A percentile compares a stretch with the other conserved stretches of the same genome.
phyloP scores from a whole-genome alignment of 1,140 invertebrate genomes.

The Tetramorium alpestre region DNA sequence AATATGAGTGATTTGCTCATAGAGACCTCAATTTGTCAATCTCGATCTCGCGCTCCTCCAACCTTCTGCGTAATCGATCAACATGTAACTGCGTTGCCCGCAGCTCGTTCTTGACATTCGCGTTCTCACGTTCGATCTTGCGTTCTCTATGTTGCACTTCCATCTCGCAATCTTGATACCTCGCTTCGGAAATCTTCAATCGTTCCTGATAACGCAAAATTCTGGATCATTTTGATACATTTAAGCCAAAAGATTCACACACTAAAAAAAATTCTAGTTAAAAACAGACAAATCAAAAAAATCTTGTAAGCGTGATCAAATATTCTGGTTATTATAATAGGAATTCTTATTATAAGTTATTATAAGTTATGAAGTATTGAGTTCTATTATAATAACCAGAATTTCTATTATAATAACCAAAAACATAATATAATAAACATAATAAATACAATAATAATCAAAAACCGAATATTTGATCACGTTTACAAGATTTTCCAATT shows the following conservation, averaged over 20 bases:
- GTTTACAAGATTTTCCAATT: too few relatives aligned
- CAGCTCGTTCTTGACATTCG: slow-evolving; percentile 74
- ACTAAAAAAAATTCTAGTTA: too few relatives aligned
- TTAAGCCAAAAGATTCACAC: not conserved
- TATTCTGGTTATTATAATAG: too few relatives aligned
- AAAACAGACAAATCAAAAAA: too few relatives aligned
- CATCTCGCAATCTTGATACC: slow-evolving; percentile 71
- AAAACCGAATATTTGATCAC: too few relatives aligned
- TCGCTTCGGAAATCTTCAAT: slow-evolving; percentile 70
- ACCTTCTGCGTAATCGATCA: slow-evolving; percentile 67
- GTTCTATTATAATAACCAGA: too few relatives aligned
- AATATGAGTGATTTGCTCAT: not conserved
- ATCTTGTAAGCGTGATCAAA: too few relatives aligned
- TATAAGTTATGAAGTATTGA: too few relatives aligned
- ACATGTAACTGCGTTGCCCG: slow-evolving; percentile 68
- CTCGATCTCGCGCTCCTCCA: slow-evolving; percentile 78
- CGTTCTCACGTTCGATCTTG: slow-evolving; percentile 71
- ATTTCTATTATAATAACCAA: too few relatives aligned
- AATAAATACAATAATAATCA: too few relatives aligned
- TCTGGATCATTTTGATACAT: not conserved
- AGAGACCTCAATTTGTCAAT: slow-evolving; percentile 75
- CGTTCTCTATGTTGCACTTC: slow-evolving; percentile 67
- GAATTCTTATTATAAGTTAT: too few relatives aligned
- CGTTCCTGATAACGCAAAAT: slow-evolving; percentile 69
- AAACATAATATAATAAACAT: too few relatives aligned